A percentile compares a stretch with the other conserved stretches of the same genome.
Evolutionary conservation across 2,797 vertebrate genomes (phyloP).

Genomic region (Melanotaenia maccullochi): DNA sequence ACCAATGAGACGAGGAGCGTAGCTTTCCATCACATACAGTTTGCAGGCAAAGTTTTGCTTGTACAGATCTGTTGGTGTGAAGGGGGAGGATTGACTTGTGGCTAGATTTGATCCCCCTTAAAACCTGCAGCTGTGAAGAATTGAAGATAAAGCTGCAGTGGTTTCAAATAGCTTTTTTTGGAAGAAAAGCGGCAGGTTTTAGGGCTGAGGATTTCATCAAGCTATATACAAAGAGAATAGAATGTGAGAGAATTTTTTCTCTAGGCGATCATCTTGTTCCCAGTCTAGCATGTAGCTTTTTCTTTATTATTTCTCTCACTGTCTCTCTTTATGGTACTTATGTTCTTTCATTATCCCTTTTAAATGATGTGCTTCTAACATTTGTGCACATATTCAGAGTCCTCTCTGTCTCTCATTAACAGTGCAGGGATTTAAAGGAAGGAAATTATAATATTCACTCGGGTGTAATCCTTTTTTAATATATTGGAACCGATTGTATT

Average conservation of each 20-base stretch:
- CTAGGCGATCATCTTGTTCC: conserved; percentile 39
- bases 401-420: conserved; percentile 36
- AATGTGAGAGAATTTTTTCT: conserved; percentile 55
- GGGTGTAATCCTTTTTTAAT: conserved; percentile 52
- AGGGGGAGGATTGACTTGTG: conserved; percentile 25
- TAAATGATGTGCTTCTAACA: conserved; percentile 14
- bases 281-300: conserved; percentile 24
- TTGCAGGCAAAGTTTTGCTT: conserved; percentile 6
- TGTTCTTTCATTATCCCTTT: neutral
- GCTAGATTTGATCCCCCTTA: conserved; percentile 36
- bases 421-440: conserved; percentile 54
- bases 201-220: conserved; percentile 33
- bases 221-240: conserved; percentile 39
- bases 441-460: conserved; percentile 56
- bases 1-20: conserved; percentile 20
- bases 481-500: conserved; percentile 45
- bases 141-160: conserved; percentile 59
- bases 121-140: conserved; percentile 62
- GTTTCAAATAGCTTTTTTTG: conserved; percentile 60
- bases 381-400: conserved; percentile 21
- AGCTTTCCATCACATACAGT: conserved; percentile 37
- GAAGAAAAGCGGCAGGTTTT: neutral
- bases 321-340: conserved; percentile 3
- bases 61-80: conserved; percentile 19
- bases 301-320: conserved; percentile 12